Evolutionary conservation across 2,113 vertebrate species (phyloP), one percentile per base, ranked within the genome.

Genomic region (Muscicapa adusta): DNA sequence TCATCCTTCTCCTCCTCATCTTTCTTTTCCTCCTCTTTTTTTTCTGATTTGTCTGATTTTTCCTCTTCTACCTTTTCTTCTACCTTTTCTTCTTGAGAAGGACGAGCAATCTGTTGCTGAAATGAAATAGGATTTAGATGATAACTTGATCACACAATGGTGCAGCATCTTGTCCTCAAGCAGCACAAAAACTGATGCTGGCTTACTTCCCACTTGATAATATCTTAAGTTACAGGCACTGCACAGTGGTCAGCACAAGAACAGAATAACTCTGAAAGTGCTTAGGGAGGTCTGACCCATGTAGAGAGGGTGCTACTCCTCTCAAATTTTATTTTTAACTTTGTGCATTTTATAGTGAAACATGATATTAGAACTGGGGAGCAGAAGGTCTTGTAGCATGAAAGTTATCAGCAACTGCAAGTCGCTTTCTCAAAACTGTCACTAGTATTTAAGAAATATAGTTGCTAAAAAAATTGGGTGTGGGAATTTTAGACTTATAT

Each of bases 1-100:
- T 99, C 99, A 97, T 99, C 99, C 97, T 99, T 99, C 97, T 99
- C 99, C 96, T 99, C 99, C 98, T 99, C 99, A 94, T 99, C 99
- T 97, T 99, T 99, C 97, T 99, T 99, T 97, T 99, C 99, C 54
- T 99, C 99, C 96, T 99, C 99, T 98, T 99, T 99, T 98, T 99
- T 99, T 97, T 99, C 99, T 29, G 97, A 96, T 97, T 99, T 99
- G 97, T 99, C 99, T 33, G 97, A 91, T 97, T 99, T 99, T 57
- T 99, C 99, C 81, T 99, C 99, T 97, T 99, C 99, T 97, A 98
- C 98, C 88, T 99, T 99, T 70, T 99, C 99, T 96, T 99, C 98
- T 80, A 98, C 97, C 95, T 99, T 99, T 93, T 99, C 99, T 98
- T 99, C 99, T 98, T 99, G 99, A 83, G 99, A 99, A 90, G 99